A percentile compares a stretch with the other conserved stretches of the same genome.
phyloP scores from a whole-genome alignment of 2,113 vertebrate species.

The Trinectes maculatus region DNA sequence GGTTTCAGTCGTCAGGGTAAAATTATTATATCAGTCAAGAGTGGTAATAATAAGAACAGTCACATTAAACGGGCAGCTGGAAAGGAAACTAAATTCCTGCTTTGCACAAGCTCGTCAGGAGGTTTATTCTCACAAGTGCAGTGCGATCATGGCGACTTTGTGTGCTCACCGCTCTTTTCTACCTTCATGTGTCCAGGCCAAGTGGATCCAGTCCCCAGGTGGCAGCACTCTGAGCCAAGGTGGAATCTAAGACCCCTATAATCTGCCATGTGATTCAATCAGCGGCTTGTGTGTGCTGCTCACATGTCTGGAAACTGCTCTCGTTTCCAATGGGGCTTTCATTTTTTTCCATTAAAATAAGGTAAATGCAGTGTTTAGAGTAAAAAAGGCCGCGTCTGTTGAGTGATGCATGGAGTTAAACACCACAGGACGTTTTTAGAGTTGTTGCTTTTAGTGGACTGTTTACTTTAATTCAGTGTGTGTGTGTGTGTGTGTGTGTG shows the following conservation, averaged over 20 bases:
- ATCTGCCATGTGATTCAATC: slow-evolving; percentile 83
- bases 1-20: too few relatives aligned
- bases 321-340: slow-evolving; percentile 65
- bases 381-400: not conserved
- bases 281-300: slow-evolving; percentile 72
- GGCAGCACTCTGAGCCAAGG: slow-evolving; percentile 70
- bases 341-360: slow-evolving; percentile 68
- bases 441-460: slow-evolving; percentile 12
- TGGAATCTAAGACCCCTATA: slow-evolving; percentile 75
- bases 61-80: too few relatives aligned
- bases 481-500: slow-evolving; percentile 16
- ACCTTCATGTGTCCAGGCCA: slow-evolving; percentile 59
- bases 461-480: slow-evolving; percentile 30
- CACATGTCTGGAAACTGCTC: slow-evolving; percentile 72
- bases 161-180: slow-evolving; percentile 24
- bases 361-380: slow-evolving; percentile 53
- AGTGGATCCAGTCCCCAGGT: slow-evolving; percentile 67
- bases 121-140: not conserved
- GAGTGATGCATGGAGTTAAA: slow-evolving; percentile 1
- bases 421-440: slow-evolving; percentile 7
- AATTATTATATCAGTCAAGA: too few relatives aligned
- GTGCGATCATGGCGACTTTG: not conserved
- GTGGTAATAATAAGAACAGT: too few relatives aligned
- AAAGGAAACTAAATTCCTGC: too few relatives aligned
- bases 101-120: too few relatives aligned